Percentiles rank a stretch among this genome's conserved stretches.
Evolutionary conservation across 2,113 vertebrate genomes (phyloP).

Genomic region (Cololabis saira): DNA sequence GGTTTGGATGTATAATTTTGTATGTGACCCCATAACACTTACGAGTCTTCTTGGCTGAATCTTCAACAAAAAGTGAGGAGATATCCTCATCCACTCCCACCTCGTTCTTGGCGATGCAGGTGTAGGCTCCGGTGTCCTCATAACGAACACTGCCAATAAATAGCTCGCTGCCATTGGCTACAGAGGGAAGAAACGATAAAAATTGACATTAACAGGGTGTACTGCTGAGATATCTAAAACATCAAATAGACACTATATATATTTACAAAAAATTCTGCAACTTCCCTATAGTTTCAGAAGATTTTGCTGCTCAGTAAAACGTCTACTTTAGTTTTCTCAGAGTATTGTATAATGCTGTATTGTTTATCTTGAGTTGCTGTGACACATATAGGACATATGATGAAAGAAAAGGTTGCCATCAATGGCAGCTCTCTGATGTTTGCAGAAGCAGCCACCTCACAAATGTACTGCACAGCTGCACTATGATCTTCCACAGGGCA

Average conservation of each 20-base stretch:
- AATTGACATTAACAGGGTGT: background rate
- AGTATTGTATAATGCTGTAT: background rate
- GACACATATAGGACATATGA: background rate
- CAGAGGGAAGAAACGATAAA: slow-evolving; percentile 9
- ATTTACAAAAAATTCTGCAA: background rate
- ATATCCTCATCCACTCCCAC: slow-evolving; percentile 98
- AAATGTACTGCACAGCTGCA: slow-evolving; percentile 56
- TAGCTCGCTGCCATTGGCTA: slow-evolving; percentile 94
- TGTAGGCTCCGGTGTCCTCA: slow-evolving; percentile 96
- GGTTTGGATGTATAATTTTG: background rate
- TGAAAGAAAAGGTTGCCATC: slow-evolving; percentile 11
- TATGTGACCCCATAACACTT: slow-evolving; percentile 64
- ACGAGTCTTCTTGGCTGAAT: slow-evolving; percentile 95
- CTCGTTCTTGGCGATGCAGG: slow-evolving; percentile 97
- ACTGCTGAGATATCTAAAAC: too few species aligned
- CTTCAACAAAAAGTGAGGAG: slow-evolving; percentile 96
- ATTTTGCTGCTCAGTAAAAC: background rate
- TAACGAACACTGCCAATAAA: slow-evolving; percentile 92
- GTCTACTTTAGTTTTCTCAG: background rate
- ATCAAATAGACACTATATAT: too few species aligned
- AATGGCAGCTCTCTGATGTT: slow-evolving; percentile 38
- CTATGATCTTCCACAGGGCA: slow-evolving; percentile 40
- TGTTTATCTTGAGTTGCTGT: slow-evolving; percentile 15
- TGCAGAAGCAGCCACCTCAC: slow-evolving; percentile 21
- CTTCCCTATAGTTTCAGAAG: background rate